A percentile compares a stretch with the other conserved stretches of the same genome.
Conservation (phyloP, 2,888 invertebrate species). For the Tridacna crocea region DNA sequence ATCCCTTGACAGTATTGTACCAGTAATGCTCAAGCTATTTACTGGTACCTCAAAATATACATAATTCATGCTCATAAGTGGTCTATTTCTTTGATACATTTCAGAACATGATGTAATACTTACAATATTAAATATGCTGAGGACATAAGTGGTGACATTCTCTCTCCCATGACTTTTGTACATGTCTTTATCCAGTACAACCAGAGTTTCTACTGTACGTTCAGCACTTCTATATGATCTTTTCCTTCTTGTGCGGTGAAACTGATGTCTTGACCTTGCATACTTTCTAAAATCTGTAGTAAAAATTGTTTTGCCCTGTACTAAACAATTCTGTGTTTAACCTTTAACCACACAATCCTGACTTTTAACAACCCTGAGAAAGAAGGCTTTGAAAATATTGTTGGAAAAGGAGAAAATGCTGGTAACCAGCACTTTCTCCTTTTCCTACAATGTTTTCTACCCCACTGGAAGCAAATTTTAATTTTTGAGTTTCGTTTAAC, state of each 20-base stretch:
- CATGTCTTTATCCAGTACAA: conserved; percentile 79
- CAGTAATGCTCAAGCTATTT: too few relatives aligned
- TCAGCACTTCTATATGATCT: conserved; percentile 45
- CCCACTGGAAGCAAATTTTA: too few relatives aligned
- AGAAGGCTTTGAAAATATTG: too few relatives aligned
- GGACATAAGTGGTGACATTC: conserved; percentile 78
- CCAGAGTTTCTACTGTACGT: conserved; percentile 75
- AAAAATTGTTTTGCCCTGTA: not conserved
- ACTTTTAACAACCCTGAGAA: not conserved
- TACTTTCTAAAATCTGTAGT: conserved; percentile 48
- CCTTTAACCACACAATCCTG: too few relatives aligned
- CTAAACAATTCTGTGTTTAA: not conserved
- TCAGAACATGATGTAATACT: conserved; percentile 36
- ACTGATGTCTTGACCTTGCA: conserved; percentile 46
- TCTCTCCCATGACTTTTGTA: conserved; percentile 74
- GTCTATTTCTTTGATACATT: too few relatives aligned
- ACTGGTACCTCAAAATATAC: too few relatives aligned
- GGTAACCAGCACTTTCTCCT: too few relatives aligned
- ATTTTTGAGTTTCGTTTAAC: too few relatives aligned
- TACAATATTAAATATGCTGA: conserved; percentile 81
- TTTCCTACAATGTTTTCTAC: too few relatives aligned
- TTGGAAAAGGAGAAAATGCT: too few relatives aligned
- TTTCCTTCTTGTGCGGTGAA: conserved; percentile 64
- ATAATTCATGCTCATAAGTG: too few relatives aligned
- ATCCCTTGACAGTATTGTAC: too few relatives aligned